phyloP scores from a whole-genome alignment of 2,113 vertebrate species.

The Notarius lentiginosus region DNA sequence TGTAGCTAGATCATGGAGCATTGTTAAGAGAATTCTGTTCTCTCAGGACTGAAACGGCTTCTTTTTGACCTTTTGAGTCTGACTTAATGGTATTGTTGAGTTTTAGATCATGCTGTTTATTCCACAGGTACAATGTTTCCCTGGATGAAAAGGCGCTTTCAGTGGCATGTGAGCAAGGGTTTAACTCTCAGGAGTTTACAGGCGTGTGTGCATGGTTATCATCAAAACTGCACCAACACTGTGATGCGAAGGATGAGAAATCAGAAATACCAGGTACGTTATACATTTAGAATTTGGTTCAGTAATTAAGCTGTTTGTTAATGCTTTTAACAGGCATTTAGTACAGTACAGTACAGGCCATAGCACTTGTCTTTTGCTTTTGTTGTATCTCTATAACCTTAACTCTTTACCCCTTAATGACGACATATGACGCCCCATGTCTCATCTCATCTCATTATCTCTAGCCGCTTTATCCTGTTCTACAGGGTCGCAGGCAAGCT shows the following conservation, averaged over 20 bases:
- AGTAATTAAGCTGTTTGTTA: too few species aligned
- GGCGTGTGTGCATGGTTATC: slow-evolving; percentile 86
- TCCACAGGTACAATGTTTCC: slow-evolving; percentile 82
- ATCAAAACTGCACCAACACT: slow-evolving; percentile 73
- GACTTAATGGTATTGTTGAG: background rate
- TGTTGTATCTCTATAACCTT: background rate
- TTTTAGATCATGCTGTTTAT: background rate
- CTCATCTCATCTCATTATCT: too few species aligned
- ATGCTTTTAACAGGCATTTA: background rate
- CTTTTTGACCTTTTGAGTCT: background rate
- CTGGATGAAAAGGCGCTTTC: slow-evolving; percentile 80
- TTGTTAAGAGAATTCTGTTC: background rate
- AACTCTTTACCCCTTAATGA: too few species aligned
- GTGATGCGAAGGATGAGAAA: background rate
- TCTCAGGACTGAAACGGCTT: background rate
- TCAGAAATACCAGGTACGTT: slow-evolving; percentile 1
- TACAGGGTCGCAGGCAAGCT: too few species aligned
- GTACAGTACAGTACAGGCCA: background rate
- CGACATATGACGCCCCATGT: too few species aligned
- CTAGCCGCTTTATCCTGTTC: too few species aligned
- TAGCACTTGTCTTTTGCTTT: background rate
- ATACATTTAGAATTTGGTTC: too few species aligned
- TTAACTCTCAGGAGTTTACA: slow-evolving; percentile 82
- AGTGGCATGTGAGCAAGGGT: slow-evolving; percentile 79
- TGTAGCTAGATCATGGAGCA: background rate